These are phyloP conservation scores for Psilanteris sp. DNA, from an alignment of 1,140 invertebrate genomes.

Conservation along the genomic window DNA sequence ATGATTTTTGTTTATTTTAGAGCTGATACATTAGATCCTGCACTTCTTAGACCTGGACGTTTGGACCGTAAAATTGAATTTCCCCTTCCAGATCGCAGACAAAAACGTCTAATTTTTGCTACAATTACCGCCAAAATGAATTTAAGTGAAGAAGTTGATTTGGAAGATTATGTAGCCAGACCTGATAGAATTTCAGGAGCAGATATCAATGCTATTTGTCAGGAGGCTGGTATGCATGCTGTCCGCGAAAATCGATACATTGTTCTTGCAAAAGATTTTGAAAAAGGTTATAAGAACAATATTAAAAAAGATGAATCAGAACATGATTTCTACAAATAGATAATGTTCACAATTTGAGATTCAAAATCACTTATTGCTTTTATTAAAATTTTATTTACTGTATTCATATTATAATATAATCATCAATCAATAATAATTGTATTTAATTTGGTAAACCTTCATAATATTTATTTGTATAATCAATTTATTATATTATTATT, in stretches of 20 bases:
- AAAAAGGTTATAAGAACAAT: constrained; percentile 99
- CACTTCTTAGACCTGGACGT: constrained; percentile 96
- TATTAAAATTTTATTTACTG: constrained; percentile 42
- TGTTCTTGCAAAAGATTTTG: constrained; percentile 99
- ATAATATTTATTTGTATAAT: no score
- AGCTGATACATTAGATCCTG: constrained; percentile 98
- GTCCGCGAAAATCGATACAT: constrained; percentile 99
- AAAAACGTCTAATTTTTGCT: constrained; percentile 98
- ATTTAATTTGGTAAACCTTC: no score
- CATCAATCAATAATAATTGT: constrained; percentile 9
- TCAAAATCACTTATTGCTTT: no score
- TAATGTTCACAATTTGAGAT: no score
- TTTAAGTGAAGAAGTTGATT: constrained; percentile 98
- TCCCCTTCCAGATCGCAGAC: constrained; percentile 97
- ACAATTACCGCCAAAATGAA: constrained; percentile 99
- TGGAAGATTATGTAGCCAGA: constrained; percentile 99
- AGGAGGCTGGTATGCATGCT: constrained; percentile 97
- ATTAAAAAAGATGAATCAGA: constrained; percentile 99
- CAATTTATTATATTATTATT: no score
- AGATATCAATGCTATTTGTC: constrained; percentile 99
- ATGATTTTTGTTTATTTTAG: constrained; percentile 74
- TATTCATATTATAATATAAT: constrained; percentile 42
- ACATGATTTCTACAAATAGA: constrained; percentile 99
- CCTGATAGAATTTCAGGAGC: constrained; percentile 99
- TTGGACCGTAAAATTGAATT: constrained; percentile 99